A percentile compares a stretch with the other conserved stretches of the same genome.
phyloP scores from a whole-genome alignment of 2,888 invertebrate species.

The Lasius fuliginosus region DNA sequence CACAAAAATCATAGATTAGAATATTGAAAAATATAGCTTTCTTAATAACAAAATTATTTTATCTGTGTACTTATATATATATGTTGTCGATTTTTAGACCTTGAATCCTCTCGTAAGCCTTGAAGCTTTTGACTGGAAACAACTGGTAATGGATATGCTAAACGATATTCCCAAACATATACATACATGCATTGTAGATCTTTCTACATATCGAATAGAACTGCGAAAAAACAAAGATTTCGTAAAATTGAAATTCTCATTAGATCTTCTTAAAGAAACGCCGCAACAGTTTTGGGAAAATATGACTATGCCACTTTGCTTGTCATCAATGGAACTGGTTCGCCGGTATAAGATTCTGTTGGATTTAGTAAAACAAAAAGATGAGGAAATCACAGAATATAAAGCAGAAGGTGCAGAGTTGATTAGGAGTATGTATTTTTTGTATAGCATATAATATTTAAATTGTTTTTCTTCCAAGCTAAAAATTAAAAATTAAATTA shows the following conservation, averaged over 20 bases:
- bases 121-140: constrained; percentile 70
- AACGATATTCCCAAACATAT: constrained; percentile 75
- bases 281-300: constrained; percentile 76
- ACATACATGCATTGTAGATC: constrained; percentile 38
- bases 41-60: neutral
- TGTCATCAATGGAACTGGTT: constrained; percentile 74
- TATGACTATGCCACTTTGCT: constrained; percentile 79
- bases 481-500: neutral
- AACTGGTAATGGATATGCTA: constrained; percentile 75
- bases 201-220: constrained; percentile 71
- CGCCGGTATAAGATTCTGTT: constrained; percentile 75
- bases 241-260: constrained; percentile 77
- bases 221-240: constrained; percentile 75
- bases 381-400: constrained; percentile 82
- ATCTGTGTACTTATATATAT: neutral
- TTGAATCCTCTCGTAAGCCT: constrained; percentile 79
- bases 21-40: neutral
- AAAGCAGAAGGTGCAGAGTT: constrained; percentile 81
- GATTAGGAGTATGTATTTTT: constrained; percentile 77
- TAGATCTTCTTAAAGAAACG: constrained; percentile 76
- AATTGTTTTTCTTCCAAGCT: constrained; percentile 5
- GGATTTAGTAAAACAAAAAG: constrained; percentile 80
- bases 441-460: neutral
- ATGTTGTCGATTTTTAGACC: constrained; percentile 69
- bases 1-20: neutral